A percentile compares a stretch with the other conserved stretches of the same genome.
Evolutionary conservation across 2,888 invertebrate genomes (phyloP).

Genomic region (Thelaira solivaga): DNA sequence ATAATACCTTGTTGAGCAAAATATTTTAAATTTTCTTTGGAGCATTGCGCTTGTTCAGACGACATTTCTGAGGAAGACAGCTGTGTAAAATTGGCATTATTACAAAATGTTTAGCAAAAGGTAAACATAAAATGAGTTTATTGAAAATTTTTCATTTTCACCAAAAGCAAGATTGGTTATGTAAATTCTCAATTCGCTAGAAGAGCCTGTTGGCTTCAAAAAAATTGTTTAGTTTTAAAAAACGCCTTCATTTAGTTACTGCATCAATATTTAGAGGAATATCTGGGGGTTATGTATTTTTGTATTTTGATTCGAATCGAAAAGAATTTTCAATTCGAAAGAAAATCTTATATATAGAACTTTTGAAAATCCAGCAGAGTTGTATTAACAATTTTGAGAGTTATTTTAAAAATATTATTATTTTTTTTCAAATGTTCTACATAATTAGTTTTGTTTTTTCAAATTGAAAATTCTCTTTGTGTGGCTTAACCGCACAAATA

Average conservation of each 20-base stretch:
- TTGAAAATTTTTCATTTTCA: conserved; percentile 31
- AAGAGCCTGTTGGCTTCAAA: conserved; percentile 16
- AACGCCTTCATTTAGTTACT: conserved; percentile 18
- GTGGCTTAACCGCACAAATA: conserved; percentile 13
- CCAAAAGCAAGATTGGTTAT: conserved; percentile 22
- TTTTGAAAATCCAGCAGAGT: too few relatives aligned
- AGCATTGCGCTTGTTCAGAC: neutral
- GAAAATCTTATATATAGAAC: too few relatives aligned
- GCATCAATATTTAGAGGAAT: conserved; percentile 36
- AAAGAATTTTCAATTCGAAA: too few relatives aligned
- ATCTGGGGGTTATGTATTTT: too few relatives aligned
- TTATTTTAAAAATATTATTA: too few relatives aligned
- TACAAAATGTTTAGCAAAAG: conserved; percentile 23
- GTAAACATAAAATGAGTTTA: conserved; percentile 28
- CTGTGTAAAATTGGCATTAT: conserved; percentile 40
- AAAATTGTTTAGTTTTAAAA: conserved; percentile 20
- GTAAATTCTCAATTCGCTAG: conserved; percentile 21
- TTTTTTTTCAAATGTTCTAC: too few relatives aligned
- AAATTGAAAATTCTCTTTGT: too few relatives aligned
- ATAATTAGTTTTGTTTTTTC: too few relatives aligned
- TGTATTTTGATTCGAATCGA: too few relatives aligned
- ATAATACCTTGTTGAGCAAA: conserved; percentile 30
- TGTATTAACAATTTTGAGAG: too few relatives aligned
- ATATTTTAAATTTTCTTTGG: conserved; percentile 35
- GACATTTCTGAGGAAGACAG: conserved; percentile 33